These are phyloP conservation scores for Chelidonichthys spinosus DNA, from an alignment of 2,797 vertebrate species.

Conservation along the genomic window DNA sequence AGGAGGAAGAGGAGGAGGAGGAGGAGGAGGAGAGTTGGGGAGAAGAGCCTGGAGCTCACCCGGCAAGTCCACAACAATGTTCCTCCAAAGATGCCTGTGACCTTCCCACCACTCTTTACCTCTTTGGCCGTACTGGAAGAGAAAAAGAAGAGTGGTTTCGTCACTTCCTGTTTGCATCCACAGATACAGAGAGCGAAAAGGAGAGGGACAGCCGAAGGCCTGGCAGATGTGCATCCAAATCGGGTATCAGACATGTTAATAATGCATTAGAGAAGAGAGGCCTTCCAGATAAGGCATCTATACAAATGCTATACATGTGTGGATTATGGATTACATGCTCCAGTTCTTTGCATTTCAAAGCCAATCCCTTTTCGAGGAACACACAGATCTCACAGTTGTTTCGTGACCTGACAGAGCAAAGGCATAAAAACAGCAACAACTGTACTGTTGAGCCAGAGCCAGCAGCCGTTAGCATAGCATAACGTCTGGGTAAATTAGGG, in stretches of 20 bases:
- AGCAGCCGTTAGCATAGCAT: neutral
- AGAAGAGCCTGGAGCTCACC: conserved; percentile 42
- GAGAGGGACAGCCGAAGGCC: conserved; percentile 43
- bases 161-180: conserved; percentile 82
- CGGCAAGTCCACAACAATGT: conserved; percentile 35
- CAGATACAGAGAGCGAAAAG: conserved; percentile 54
- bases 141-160: conserved; percentile 95
- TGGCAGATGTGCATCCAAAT: conserved; percentile 63
- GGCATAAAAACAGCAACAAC: conserved; percentile 4
- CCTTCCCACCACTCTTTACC: conserved; percentile 81
- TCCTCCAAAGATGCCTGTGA: conserved; percentile 26
- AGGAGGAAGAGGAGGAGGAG: no score
- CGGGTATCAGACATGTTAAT: conserved; percentile 75
- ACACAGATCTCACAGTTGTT: conserved; percentile 33
- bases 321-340: conserved; percentile 78
- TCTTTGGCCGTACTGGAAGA: conserved; percentile 90
- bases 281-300: conserved; percentile 48
- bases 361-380: conserved; percentile 43
- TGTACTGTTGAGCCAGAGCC: neutral
- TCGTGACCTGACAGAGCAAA: conserved; percentile 21
- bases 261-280: conserved; percentile 60
- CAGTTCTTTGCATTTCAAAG: conserved; percentile 65
- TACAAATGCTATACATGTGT: conserved; percentile 55
- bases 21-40: conserved; percentile 1
- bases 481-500: neutral